phyloP scores from a whole-genome alignment of 2,797 vertebrate genomes.

The Furcifer pardalis region DNA sequence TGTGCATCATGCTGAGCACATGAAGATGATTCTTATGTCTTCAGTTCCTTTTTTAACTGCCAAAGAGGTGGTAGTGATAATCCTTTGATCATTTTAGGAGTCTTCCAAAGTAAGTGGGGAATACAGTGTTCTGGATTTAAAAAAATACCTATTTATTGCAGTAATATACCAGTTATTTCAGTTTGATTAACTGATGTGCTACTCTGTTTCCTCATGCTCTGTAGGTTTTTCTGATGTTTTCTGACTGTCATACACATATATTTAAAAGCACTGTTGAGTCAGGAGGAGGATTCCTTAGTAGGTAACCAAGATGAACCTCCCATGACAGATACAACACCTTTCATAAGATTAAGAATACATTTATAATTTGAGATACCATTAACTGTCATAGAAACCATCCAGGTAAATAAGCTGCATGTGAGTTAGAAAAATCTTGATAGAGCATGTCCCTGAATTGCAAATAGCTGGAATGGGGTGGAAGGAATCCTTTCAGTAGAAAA shows the following conservation, averaged over 20 bases:
- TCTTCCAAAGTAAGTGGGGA: background rate
- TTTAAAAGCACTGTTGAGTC: background rate
- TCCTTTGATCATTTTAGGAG: background rate
- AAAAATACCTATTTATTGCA: background rate
- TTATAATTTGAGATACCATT: too few relatives aligned
- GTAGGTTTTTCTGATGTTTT: background rate
- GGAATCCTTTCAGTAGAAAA: background rate
- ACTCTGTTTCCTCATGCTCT: background rate
- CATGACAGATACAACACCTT: background rate
- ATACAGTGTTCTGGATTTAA: background rate
- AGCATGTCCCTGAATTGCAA: background rate
- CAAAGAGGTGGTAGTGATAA: background rate
- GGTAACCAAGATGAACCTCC: too few relatives aligned
- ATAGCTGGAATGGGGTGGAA: background rate
- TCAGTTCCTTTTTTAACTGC: too few relatives aligned
- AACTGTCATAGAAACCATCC: background rate
- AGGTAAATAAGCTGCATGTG: background rate
- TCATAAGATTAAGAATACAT: background rate
- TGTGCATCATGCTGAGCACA: too few relatives aligned
- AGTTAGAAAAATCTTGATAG: background rate
- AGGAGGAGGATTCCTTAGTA: background rate
- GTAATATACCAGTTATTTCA: background rate
- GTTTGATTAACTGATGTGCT: background rate
- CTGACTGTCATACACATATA: background rate
- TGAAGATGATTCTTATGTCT: background rate